phyloP scores from a whole-genome alignment of 2,113 vertebrate species.

The Bambusicola thoracicus region DNA sequence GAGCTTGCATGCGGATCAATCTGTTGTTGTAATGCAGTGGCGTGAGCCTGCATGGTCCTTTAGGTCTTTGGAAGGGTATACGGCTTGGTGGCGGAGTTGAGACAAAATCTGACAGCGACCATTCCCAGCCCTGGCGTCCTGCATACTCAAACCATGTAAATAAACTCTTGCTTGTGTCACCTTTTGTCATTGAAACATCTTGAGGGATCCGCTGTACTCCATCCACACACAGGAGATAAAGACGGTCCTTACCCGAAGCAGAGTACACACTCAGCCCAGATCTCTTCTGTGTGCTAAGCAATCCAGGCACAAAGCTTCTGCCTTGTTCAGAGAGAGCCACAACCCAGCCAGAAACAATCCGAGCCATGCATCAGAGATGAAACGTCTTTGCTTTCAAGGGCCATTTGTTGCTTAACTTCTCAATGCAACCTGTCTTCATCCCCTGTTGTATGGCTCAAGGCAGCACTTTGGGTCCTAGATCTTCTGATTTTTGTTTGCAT shows the following conservation, averaged over 20 bases:
- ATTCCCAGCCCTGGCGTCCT: background rate
- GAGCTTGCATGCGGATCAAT: background rate
- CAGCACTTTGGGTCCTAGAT: background rate
- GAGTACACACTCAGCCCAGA: background rate
- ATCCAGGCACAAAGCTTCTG: background rate
- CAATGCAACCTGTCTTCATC: conserved; percentile 9
- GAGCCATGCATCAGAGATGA: conserved; percentile 3
- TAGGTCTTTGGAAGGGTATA: background rate
- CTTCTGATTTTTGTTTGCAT: conserved; percentile 10
- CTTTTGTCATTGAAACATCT: background rate
- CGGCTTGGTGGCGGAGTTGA: background rate
- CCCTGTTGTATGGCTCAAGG: background rate
- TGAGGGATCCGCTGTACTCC: background rate
- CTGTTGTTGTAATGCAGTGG: background rate
- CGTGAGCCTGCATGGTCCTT: background rate
- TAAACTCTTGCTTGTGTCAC: background rate
- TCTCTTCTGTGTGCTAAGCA: background rate
- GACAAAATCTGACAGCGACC: background rate
- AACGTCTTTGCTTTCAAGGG: conserved; percentile 5
- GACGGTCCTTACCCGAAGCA: accelerated
- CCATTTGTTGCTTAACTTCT: background rate
- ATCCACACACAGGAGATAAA: accelerated
- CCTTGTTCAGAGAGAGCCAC: background rate
- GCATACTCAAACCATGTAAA: accelerated
- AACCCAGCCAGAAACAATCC: background rate